Conservation (phyloP, 2,888 invertebrate genomes). For the Hirudinaria manillensis region DNA sequence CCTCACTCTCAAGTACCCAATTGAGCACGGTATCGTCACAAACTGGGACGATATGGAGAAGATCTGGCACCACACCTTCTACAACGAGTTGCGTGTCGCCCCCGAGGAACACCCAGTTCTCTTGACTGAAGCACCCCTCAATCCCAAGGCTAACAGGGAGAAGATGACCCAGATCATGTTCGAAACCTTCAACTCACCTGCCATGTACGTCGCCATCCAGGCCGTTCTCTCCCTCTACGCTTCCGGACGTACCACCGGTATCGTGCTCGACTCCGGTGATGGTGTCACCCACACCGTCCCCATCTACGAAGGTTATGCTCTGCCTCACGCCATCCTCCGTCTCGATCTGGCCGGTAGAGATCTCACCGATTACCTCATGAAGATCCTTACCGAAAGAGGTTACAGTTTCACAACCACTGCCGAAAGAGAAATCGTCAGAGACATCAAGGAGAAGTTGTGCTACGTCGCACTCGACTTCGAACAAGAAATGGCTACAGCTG, state of each 20-base stretch:
- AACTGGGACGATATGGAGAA: slow-evolving; percentile 68
- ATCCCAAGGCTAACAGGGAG: slow-evolving; percentile 85
- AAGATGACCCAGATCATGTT: slow-evolving; percentile 68
- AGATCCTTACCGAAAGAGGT: slow-evolving; percentile 61
- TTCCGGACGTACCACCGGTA: slow-evolving; percentile 68
- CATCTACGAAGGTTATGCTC: slow-evolving; percentile 63
- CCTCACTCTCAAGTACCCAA: slow-evolving; percentile 48
- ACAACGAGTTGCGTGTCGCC: too few species aligned
- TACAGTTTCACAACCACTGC: slow-evolving; percentile 60
- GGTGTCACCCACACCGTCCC: slow-evolving; percentile 82
- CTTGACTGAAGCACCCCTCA: too few species aligned
- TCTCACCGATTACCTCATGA: slow-evolving; percentile 39
- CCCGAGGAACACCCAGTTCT: too few species aligned
- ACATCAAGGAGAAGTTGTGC: slow-evolving; percentile 88
- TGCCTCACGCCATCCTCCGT: slow-evolving; percentile 41
- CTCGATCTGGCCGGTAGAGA: slow-evolving; percentile 39
- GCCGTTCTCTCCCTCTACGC: slow-evolving; percentile 46
- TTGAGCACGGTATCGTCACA: slow-evolving; percentile 49
- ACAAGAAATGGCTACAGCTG: slow-evolving; percentile 89
- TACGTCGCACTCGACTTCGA: slow-evolving; percentile 89
- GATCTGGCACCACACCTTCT: slow-evolving; percentile 81
- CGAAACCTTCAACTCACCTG: slow-evolving; percentile 42
- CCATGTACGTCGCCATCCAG: too few species aligned
- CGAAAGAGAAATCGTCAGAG: slow-evolving; percentile 86
- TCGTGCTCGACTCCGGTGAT: slow-evolving; percentile 46